A percentile compares a stretch with the other conserved stretches of the same genome.
These are phyloP conservation scores for Rhinolophus ferrumequinum DNA, from an alignment of 2,113 vertebrate genomes.

Conservation along the genomic window DNA sequence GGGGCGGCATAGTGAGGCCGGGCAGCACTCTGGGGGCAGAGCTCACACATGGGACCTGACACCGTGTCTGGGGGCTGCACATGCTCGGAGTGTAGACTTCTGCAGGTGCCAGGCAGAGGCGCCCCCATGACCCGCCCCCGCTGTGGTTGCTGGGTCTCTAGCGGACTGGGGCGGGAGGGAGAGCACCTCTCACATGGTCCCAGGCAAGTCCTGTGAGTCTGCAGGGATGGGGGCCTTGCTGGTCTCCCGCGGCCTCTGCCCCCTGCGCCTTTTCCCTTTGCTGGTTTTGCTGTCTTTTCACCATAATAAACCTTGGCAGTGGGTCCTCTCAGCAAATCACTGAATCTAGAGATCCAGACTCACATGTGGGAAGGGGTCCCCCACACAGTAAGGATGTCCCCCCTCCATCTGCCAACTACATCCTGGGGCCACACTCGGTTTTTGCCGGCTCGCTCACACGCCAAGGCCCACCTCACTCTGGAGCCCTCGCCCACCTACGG, in stretches of 20 bases:
- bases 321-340: background rate
- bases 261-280: rapidly evolving
- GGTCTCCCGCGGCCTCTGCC: rapidly evolving
- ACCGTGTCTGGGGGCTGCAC: too few relatives aligned
- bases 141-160: background rate
- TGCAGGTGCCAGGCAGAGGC: background rate
- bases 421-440: background rate
- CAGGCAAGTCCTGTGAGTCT: background rate
- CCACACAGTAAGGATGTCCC: background rate
- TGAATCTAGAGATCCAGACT: background rate
- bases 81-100: background rate
- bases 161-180: background rate
- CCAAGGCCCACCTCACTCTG: background rate
- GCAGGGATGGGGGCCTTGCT: background rate
- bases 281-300: background rate
- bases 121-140: background rate
- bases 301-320: background rate
- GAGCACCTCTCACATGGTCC: background rate
- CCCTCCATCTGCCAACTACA: background rate
- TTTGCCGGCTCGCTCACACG: background rate
- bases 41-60: background rate
- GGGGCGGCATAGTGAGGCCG: rapidly evolving
- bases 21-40: rapidly evolving
- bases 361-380: rapidly evolving
- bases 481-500: background rate